Conservation (phyloP, 2,888 invertebrate species). For the Oxyscelio sp. region DNA sequence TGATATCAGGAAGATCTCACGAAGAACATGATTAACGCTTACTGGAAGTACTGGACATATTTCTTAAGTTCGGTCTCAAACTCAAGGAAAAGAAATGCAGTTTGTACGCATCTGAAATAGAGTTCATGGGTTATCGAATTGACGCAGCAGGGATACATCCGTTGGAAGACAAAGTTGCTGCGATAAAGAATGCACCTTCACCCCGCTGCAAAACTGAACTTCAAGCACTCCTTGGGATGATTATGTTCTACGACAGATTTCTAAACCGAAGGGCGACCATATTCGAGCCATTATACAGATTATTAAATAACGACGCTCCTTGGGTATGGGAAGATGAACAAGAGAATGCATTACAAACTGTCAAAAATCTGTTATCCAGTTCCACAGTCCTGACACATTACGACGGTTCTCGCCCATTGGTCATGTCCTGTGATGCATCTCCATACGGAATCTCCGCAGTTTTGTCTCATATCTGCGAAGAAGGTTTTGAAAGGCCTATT, state of each 20-base stretch:
- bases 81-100: slow-evolving; percentile 40
- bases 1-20: slow-evolving; percentile 8
- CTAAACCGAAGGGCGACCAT: neutral
- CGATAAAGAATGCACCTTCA: slow-evolving; percentile 38
- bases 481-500: slow-evolving; percentile 67
- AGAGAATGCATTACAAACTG: slow-evolving; percentile 76
- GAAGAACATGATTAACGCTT: slow-evolving; percentile 27
- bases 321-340: slow-evolving; percentile 78
- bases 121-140: slow-evolving; percentile 36
- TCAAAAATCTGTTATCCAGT: slow-evolving; percentile 58
- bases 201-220: slow-evolving; percentile 39
- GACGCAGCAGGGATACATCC: slow-evolving; percentile 16
- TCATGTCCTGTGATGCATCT: slow-evolving; percentile 86
- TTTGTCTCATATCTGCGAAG: slow-evolving; percentile 71
- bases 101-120: slow-evolving; percentile 1
- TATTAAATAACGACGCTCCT: slow-evolving; percentile 75
- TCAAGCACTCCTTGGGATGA: slow-evolving; percentile 35
- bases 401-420: slow-evolving; percentile 73
- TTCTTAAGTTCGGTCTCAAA: slow-evolving; percentile 25
- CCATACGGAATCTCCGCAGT: slow-evolving; percentile 82
- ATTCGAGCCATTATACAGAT: slow-evolving; percentile 76
- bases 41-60: slow-evolving; percentile 8
- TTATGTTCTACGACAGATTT: slow-evolving; percentile 46
- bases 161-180: slow-evolving; percentile 28
- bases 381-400: slow-evolving; percentile 70